phyloP scores from a whole-genome alignment of 2,113 vertebrate species.

The Delphinapterus leucas region DNA sequence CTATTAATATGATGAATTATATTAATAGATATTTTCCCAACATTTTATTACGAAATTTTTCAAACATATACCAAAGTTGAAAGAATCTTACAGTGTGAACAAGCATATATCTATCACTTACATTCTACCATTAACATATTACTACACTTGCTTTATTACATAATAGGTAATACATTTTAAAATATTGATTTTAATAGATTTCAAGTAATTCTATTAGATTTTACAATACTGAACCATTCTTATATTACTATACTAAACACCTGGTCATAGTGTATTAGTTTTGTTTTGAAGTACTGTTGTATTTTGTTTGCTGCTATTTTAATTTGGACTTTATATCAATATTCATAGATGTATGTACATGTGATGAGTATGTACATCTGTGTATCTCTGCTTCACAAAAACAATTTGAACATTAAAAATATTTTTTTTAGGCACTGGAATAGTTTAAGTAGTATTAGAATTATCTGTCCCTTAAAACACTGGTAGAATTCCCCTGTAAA shows the following conservation, averaged over 20 bases:
- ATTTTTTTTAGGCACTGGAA: neutral
- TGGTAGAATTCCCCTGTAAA: neutral
- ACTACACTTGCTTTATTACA: neutral
- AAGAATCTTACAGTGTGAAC: neutral
- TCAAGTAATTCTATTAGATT: neutral
- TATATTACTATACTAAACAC: neutral
- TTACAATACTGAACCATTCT: neutral
- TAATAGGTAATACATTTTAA: neutral
- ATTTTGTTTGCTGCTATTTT: constrained; percentile 18
- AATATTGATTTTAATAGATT: neutral
- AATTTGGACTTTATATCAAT: constrained; percentile 11
- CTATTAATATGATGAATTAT: constrained; percentile 68
- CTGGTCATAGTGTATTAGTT: neutral
- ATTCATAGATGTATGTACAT: neutral
- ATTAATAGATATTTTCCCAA: constrained; percentile 57
- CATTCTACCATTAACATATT: neutral
- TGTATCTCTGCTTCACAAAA: neutral
- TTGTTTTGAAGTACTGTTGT: neutral
- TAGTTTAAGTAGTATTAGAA: neutral
- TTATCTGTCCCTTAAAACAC: neutral
- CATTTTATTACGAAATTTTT: constrained; percentile 48
- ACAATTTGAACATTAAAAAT: neutral
- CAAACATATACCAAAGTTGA: neutral
- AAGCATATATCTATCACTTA: neutral
- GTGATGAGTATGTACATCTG: neutral